A percentile compares a stretch with the other conserved stretches of the same genome.
Conservation (phyloP, 2,888 invertebrate genomes). For the Drosophila borealis region DNA sequence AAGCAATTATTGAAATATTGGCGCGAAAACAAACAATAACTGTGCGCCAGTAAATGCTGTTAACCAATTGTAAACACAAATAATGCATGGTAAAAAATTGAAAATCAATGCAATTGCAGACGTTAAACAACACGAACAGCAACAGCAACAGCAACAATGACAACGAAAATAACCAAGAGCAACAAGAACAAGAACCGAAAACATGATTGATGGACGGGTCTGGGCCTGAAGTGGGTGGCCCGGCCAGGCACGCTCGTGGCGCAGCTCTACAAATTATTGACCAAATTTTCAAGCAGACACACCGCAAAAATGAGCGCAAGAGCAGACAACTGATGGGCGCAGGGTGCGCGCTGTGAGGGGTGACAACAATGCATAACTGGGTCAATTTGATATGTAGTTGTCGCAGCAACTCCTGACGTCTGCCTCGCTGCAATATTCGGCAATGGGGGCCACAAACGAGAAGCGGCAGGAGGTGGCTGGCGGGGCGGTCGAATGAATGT, state of each 20-base stretch:
- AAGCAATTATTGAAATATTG: slow-evolving; percentile 49
- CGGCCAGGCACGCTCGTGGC: background rate
- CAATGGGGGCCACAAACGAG: slow-evolving; percentile 29
- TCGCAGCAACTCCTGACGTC: slow-evolving; percentile 73
- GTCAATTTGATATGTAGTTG: slow-evolving; percentile 80
- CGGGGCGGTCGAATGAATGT: slow-evolving; percentile 54
- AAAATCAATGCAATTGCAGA: slow-evolving; percentile 74
- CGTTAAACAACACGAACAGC: slow-evolving; percentile 50
- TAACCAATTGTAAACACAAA: slow-evolving; percentile 67
- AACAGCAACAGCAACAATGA: slow-evolving; percentile 37
- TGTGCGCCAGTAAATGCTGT: slow-evolving; percentile 38
- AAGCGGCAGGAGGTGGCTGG: background rate
- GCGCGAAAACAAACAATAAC: slow-evolving; percentile 41
- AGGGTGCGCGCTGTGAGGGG: slow-evolving; percentile 6
- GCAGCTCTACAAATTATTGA: slow-evolving; percentile 66
- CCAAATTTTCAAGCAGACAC: slow-evolving; percentile 78
- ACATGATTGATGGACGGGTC: slow-evolving; percentile 49
- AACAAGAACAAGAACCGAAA: slow-evolving; percentile 40
- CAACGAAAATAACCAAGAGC: slow-evolving; percentile 34
- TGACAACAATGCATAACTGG: slow-evolving; percentile 67
- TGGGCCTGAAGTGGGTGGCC: background rate
- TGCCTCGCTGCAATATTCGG: slow-evolving; percentile 58
- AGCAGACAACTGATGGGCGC: slow-evolving; percentile 39
- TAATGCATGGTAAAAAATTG: slow-evolving; percentile 44
- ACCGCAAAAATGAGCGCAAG: slow-evolving; percentile 66